phyloP scores from a whole-genome alignment of 2,888 invertebrate species.

The Aricia artaxerxes region DNA sequence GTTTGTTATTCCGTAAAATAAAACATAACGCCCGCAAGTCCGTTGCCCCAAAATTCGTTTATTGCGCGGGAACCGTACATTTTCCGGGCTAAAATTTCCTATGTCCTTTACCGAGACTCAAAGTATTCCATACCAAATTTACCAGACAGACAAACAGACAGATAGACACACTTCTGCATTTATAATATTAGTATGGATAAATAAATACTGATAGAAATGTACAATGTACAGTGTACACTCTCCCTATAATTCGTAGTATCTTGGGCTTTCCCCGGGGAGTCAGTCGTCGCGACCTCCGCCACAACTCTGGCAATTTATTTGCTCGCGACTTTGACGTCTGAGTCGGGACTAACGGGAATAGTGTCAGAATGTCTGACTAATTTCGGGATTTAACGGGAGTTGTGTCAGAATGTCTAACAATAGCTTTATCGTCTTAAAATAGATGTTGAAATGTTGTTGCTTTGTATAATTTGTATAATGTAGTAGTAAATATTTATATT shows the following conservation, averaged over 20 bases:
- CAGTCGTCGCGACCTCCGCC: conserved; percentile 15
- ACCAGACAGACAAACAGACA: too few species aligned
- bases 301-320: conserved; percentile 32
- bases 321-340: conserved; percentile 22
- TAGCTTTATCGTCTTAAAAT: background rate
- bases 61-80: too few species aligned
- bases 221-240: background rate
- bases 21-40: too few species aligned
- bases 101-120: too few species aligned
- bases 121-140: too few species aligned
- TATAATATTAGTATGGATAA: too few species aligned
- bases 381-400: conserved; percentile 3
- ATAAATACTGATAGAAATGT: background rate
- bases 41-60: too few species aligned
- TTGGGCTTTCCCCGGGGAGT: background rate
- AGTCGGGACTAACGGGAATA: conserved; percentile 12
- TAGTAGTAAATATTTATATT: background rate
- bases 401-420: background rate
- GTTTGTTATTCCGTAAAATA: too few species aligned
- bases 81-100: too few species aligned
- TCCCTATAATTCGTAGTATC: background rate
- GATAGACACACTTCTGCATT: too few species aligned
- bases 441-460: background rate
- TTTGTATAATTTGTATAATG: background rate
- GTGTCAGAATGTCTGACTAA: conserved; percentile 16